Base-by-base conservation (phyloP, 2,797 vertebrate species). In the Sebastes vulpes region DNA sequence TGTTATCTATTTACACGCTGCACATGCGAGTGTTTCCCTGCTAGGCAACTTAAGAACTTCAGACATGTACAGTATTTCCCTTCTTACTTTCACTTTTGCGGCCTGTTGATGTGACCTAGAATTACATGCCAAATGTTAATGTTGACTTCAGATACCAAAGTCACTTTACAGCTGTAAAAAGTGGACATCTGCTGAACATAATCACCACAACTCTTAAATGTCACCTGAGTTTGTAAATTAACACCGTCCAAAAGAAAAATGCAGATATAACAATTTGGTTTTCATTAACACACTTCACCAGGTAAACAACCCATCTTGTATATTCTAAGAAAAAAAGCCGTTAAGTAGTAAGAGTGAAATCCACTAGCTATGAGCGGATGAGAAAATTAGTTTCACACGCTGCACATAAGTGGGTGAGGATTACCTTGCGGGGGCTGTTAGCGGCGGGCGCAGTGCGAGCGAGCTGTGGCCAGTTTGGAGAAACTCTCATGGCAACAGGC, bases 11-110 rank as follows among this genome's bases (percentile, higher is more conserved):
- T 93, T 91, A 85, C 77, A 65, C 58, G 1, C 69, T 42, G 29
- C 80, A 75, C 86, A 86, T 85, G 89, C 68, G 87, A 84, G 78
- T 68, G 60, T 89, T 85, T 89, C 82, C 87, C 82, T 84, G 4
- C 9, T 83, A 84, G 89, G 83, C 83, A 35, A 78, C 76, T 80
- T 54, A 52, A 84, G 78, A 89, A 76, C 87, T 77, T 76, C 9
- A 79, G 73, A 90, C 77, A 91, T 88, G 79, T 77, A 66, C 74
- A 88, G 69, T 80, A 81, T 87, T 85, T 58, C 72, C 66, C 77
- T 50, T 87, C 82, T 83, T 81, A 72, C 71, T 77, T 90, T 80
- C 78, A 77, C 75, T 81, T 88, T 86, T 86, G 78, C 18, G 65
- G 72, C 73, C 53, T 48, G 64, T 52, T 79, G 54, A 61, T 78